Evolutionary conservation across 2,797 vertebrate species (phyloP), one percentile per base, ranked within the genome.

Genomic region (Momotus momota): DNA sequence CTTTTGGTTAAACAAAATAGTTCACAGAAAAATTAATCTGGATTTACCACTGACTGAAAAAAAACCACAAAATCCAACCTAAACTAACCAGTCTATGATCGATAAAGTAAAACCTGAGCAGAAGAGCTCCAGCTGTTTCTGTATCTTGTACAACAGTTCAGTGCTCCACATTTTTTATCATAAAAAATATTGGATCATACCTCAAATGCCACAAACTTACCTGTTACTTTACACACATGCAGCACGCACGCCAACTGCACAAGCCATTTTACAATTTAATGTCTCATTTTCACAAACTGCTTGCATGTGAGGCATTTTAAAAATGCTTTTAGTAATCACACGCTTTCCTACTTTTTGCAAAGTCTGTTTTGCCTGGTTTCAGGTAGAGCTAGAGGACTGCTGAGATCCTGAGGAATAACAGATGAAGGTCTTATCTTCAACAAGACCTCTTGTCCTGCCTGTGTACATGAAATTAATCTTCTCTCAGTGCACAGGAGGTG

Each of bases 51-150:
- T 23, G 33, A 61, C 31, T 15, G 2, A 40, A 65, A 73, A 6
- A n/a, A 15, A 8, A 4, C 6, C 25, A 40, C 10, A 26, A 33
- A 45, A 3, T 10, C 1, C 1, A 2, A 18, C 2, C 9, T 25
- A 70, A 74, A 31, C 4, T 40, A 77, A 31, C 18, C 21, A 4
- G 6, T 55, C 29, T 35, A 2, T 10, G 20, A 60, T 3, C n/a
- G 29, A 54, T 45, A 17, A 66, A 40, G 21, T 9, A 79, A 45
- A 65, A 72, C 17, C 15, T 35, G 25, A 86, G 14, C 20, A 82
- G 60, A 90, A 26, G 20, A n/a, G 20, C 7, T 33, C 25, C 48
- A 49, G 48, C 48, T 49, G 7, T 49, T 49, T 38, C 71, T 75
- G 17, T 15, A 17, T 58, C 51, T 81, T 81, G 29, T 8, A 35